Evolutionary conservation across 2,113 vertebrate species (phyloP).

Genomic region (Phodopus roborovskii): DNA sequence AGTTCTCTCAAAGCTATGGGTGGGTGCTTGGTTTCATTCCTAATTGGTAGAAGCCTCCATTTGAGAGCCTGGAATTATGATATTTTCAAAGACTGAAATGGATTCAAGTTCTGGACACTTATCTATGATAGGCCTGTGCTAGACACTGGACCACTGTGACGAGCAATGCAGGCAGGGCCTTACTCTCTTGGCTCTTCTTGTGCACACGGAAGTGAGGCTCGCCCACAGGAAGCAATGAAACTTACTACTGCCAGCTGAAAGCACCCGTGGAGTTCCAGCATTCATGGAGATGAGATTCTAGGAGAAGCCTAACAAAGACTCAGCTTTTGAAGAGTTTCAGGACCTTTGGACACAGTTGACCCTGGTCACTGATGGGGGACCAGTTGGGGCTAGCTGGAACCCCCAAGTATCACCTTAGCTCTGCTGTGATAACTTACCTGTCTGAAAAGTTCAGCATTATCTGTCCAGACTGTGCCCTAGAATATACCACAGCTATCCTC

Average conservation of each 20-base stretch:
- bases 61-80: neutral
- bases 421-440: conserved; percentile 93
- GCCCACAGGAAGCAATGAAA: neutral
- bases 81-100: neutral
- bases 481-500: conserved; percentile 89
- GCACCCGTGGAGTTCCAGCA: neutral
- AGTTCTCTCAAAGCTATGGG: neutral
- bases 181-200: neutral
- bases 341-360: conserved; percentile 93
- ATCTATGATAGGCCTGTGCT: neutral
- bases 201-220: neutral
- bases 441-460: conserved; percentile 91
- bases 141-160: neutral
- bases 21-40: conserved; percentile 1
- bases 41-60: neutral
- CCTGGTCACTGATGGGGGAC: conserved; percentile 92
- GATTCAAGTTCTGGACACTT: neutral
- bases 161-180: neutral
- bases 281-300: neutral
- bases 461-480: conserved; percentile 92
- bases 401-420: conserved; percentile 91
- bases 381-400: conserved; percentile 88
- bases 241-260: neutral
- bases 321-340: conserved; percentile 90
- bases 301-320: neutral